phyloP scores from a whole-genome alignment of 2,113 vertebrate species.

The human (Homo sapiens) region GRCh38 chr22:38717001-38717500 shows the following conservation, averaged over 20 bases:
- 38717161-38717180: background rate
- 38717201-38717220: background rate
- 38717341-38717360: background rate
- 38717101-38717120: background rate
- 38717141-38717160: background rate
- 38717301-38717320: background rate
- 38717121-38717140: background rate
- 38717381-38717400: background rate
- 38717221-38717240: background rate
- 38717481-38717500: background rate
- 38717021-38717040: background rate
- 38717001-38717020: slow-evolving; percentile 80
- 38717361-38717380: background rate
- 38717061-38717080: background rate
- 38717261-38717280: background rate
- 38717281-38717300: background rate
- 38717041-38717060: fast-evolving
- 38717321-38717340: background rate
- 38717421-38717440: background rate
- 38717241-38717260: background rate
- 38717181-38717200: background rate
- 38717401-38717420: background rate
- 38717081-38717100: background rate
- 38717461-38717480: background rate
- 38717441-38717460: background rate